Evolutionary conservation across 2,113 vertebrate species (phyloP).

Genomic region (Gymnogyps californianus): DNA sequence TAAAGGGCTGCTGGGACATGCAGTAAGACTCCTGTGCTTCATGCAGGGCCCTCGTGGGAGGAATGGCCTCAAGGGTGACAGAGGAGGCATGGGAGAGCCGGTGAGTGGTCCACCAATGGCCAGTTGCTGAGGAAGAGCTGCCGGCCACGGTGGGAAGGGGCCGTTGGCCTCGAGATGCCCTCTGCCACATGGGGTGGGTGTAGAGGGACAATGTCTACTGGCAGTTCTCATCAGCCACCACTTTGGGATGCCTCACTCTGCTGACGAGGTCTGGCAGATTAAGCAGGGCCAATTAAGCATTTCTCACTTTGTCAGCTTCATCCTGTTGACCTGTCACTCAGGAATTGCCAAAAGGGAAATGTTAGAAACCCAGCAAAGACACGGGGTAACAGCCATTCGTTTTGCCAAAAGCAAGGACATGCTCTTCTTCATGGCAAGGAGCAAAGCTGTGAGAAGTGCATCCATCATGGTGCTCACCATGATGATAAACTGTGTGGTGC

Average conservation of each 20-base stretch:
- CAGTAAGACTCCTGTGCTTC: not conserved
- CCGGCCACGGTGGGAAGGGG: not conserved
- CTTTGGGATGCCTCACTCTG: not conserved
- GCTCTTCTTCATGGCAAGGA: not conserved
- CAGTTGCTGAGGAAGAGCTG: not conserved
- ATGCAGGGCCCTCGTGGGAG: slow-evolving; percentile 83
- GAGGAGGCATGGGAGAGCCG: slow-evolving; percentile 74
- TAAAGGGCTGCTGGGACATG: not conserved
- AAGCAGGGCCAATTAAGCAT: not conserved
- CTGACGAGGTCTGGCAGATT: not conserved
- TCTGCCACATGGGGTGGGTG: not conserved
- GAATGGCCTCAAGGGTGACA: slow-evolving; percentile 81
- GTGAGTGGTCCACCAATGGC: slow-evolving; percentile 63
- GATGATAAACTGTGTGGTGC: not conserved
- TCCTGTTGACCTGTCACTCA: not conserved
- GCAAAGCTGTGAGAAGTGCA: not conserved
- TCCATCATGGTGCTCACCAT: not conserved
- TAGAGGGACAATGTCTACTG: not conserved
- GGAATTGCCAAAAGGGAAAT: not conserved
- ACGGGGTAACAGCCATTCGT: rapidly evolving
- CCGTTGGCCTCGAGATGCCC: not conserved
- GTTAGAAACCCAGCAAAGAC: not conserved
- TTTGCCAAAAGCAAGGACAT: not conserved
- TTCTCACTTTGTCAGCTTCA: not conserved
- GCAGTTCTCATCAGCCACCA: not conserved